These are phyloP conservation scores for Drosophila carrolli DNA, from an alignment of 1,140 invertebrate genomes.

Conservation along the genomic window DNA sequence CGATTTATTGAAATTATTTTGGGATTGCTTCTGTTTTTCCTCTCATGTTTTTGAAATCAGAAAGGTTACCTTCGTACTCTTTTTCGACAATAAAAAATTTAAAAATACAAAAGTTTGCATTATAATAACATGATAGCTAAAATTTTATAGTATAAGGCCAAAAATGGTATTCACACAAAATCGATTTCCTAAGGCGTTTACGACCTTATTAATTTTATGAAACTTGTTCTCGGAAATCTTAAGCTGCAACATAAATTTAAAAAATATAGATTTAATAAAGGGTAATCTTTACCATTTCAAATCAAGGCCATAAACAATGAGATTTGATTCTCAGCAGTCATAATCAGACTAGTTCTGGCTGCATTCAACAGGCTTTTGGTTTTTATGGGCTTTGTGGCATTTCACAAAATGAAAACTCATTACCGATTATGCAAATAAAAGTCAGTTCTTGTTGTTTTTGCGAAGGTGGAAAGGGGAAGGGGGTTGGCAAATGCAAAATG, in stretches of 20 bases:
- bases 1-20: constrained; percentile 74
- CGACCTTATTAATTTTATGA: background rate
- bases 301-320: constrained; percentile 24
- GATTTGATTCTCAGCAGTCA: constrained; percentile 21
- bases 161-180: background rate
- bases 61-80: background rate
- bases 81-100: no score
- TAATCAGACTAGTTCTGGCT: constrained; percentile 25
- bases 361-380: constrained; percentile 53
- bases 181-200: background rate
- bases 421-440: constrained; percentile 69
- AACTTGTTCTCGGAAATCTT: constrained; percentile 4
- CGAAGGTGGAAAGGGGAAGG: background rate
- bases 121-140: no score
- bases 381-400: constrained; percentile 61
- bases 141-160: background rate
- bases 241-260: constrained; percentile 2
- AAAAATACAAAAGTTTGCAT: no score
- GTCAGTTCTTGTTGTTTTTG: background rate
- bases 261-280: constrained; percentile 10
- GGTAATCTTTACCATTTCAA: constrained; percentile 15
- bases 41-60: background rate
- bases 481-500: constrained; percentile 58
- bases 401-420: constrained; percentile 49
- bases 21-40: constrained; percentile 50